These are phyloP conservation scores for Amphipyra tragopoginis DNA, from an alignment of 2,888 invertebrate species.

Conservation along the genomic window DNA sequence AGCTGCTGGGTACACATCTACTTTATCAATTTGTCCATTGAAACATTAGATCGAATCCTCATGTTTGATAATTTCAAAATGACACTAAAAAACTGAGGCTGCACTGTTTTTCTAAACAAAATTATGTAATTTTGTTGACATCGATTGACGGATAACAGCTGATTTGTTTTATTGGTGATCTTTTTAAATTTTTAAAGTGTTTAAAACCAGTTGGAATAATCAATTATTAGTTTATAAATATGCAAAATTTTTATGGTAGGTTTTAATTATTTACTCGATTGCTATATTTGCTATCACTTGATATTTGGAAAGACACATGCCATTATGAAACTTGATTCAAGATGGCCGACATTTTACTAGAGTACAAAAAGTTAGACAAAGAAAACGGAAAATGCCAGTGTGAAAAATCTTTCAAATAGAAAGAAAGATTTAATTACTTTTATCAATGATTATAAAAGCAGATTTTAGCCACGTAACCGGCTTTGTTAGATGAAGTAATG, in stretches of 20 bases:
- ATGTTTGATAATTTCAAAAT: slow-evolving; percentile 84
- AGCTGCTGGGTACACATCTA: slow-evolving; percentile 73
- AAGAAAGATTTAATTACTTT: neutral
- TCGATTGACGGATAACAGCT: slow-evolving; percentile 91
- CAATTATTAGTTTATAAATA: slow-evolving; percentile 65
- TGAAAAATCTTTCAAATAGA: slow-evolving; percentile 55
- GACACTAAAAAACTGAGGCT: slow-evolving; percentile 84
- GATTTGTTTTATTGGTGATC: slow-evolving; percentile 88
- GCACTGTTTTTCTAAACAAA: slow-evolving; percentile 90
- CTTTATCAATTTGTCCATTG: slow-evolving; percentile 80
- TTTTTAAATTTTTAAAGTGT: slow-evolving; percentile 73
- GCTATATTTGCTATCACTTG: slow-evolving; percentile 72
- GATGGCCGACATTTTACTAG: slow-evolving; percentile 75
- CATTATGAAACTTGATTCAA: slow-evolving; percentile 82
- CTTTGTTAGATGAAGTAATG: too few relatives aligned
- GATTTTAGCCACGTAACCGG: neutral
- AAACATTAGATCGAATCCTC: slow-evolving; percentile 77
- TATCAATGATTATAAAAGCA: neutral
- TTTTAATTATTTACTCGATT: slow-evolving; percentile 61
- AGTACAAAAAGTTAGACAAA: slow-evolving; percentile 16
- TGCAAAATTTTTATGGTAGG: slow-evolving; percentile 64
- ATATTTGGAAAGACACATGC: slow-evolving; percentile 82
- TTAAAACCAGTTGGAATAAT: slow-evolving; percentile 52
- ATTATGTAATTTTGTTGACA: slow-evolving; percentile 91
- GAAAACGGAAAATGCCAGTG: slow-evolving; percentile 70